These are phyloP conservation scores for Lottia gigantea DNA, from an alignment of 2,888 invertebrate species.

Conservation along the genomic window DNA sequence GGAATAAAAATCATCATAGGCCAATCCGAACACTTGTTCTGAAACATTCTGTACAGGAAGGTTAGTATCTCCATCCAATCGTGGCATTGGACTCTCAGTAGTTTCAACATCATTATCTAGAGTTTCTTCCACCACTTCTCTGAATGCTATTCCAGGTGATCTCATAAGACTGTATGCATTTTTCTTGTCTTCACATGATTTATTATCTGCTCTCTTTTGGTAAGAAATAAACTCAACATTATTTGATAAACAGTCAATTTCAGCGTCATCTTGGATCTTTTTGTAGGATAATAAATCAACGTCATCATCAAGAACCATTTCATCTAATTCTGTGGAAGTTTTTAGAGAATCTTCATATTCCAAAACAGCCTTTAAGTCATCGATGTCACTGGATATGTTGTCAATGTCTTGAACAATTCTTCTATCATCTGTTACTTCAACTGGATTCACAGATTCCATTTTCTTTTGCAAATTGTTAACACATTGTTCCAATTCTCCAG, in stretches of 20 bases:
- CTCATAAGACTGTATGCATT: background rate
- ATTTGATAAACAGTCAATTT: background rate
- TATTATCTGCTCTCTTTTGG: background rate
- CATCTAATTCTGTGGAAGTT: background rate
- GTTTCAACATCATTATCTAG: background rate
- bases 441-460: slow-evolving; percentile 1
- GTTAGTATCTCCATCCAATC: slow-evolving; percentile 9
- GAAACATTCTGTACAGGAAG: slow-evolving; percentile 13
- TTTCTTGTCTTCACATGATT: too few species aligned
- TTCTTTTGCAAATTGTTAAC: background rate
- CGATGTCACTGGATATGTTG: background rate
- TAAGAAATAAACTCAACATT: background rate
- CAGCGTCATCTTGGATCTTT: background rate
- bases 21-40: slow-evolving; percentile 1
- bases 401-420: background rate
- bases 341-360: background rate
- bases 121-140: background rate
- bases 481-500: background rate
- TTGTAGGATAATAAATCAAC: background rate
- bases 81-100: background rate
- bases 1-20: background rate
- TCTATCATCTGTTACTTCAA: background rate
- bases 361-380: background rate
- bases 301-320: background rate
- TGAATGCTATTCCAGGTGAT: background rate